Evolutionary conservation across 2,113 vertebrate genomes (phyloP).

Genomic region (Pterocles gutturalis): DNA sequence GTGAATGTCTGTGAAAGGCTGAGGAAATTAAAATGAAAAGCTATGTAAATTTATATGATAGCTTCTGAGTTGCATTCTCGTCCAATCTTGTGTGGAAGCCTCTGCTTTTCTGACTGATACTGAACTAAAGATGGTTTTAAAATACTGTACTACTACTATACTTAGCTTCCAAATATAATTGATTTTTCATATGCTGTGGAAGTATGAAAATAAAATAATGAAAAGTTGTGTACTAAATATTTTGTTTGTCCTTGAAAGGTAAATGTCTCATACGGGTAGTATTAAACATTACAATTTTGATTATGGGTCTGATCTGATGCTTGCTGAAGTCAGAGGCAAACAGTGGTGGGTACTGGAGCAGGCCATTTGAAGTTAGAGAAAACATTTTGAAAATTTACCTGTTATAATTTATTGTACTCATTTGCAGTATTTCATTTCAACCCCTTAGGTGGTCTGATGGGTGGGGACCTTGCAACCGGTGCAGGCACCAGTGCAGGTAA

Average conservation of each 20-base stretch:
- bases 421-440: conserved; percentile 64
- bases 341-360: background rate
- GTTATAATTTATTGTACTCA: conserved; percentile 16
- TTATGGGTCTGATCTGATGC: background rate
- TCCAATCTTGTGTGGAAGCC: background rate
- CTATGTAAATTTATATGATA: background rate
- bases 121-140: conserved; percentile 67
- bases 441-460: conserved; percentile 95
- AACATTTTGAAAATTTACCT: conserved; percentile 18
- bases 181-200: conserved; percentile 75
- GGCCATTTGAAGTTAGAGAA: background rate
- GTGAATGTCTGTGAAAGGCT: background rate
- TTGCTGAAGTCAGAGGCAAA: background rate
- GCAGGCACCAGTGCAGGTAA: conserved; percentile 99
- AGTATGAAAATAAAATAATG: conserved; percentile 34
- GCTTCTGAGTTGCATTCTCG: background rate
- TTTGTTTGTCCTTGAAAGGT: conserved; percentile 40
- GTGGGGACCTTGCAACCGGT: conserved; percentile 98
- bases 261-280: background rate
- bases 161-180: conserved; percentile 65
- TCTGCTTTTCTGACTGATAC: conserved; percentile 48
- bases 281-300: background rate
- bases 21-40: background rate
- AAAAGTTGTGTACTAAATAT: background rate
- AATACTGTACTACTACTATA: conserved; percentile 57